Percentiles rank a stretch among this genome's conserved stretches.
Evolutionary conservation across 1,140 invertebrate species (phyloP).

Genomic region (Laupala kohalensis): DNA sequence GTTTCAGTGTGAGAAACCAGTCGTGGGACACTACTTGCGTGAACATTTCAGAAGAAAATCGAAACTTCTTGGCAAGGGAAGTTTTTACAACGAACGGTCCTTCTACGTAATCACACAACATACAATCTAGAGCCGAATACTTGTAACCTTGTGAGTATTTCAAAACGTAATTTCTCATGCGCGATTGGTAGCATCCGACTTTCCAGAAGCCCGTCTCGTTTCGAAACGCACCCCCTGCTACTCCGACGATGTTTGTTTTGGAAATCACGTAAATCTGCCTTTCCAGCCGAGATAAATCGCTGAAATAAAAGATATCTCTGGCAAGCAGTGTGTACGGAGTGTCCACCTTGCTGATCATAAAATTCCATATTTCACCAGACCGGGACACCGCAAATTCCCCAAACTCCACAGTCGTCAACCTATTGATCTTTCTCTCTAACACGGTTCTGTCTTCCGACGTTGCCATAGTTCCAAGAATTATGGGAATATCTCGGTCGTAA

Average conservation of each 20-base stretch:
- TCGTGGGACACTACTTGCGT: conserved; percentile 20
- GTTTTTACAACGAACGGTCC: conserved; percentile 22
- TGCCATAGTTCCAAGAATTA: neutral
- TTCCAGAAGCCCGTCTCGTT: conserved; percentile 24
- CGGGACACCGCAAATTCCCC: neutral
- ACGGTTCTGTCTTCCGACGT: too few species aligned
- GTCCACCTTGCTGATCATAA: conserved; percentile 13
- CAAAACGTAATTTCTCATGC: conserved; percentile 21
- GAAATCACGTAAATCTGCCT: conserved; percentile 21
- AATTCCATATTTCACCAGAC: conserved; percentile 19
- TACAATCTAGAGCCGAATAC: conserved; percentile 22
- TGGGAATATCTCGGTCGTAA: conserved; percentile 3
- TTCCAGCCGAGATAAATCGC: conserved; percentile 19
- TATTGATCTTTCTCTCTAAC: neutral
- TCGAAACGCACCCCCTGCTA: conserved; percentile 21
- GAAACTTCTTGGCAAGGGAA: conserved; percentile 10
- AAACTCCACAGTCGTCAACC: neutral
- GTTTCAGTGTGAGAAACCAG: conserved; percentile 22
- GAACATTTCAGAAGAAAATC: conserved; percentile 16
- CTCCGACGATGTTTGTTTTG: conserved; percentile 12
- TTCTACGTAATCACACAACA: conserved; percentile 24
- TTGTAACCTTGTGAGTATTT: conserved; percentile 23
- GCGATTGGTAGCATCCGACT: conserved; percentile 23
- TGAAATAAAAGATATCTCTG: conserved; percentile 19
- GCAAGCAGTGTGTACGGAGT: conserved; percentile 25